Base-by-base conservation (phyloP, 2,113 vertebrate genomes). In the Hypanus sabinus region DNA sequence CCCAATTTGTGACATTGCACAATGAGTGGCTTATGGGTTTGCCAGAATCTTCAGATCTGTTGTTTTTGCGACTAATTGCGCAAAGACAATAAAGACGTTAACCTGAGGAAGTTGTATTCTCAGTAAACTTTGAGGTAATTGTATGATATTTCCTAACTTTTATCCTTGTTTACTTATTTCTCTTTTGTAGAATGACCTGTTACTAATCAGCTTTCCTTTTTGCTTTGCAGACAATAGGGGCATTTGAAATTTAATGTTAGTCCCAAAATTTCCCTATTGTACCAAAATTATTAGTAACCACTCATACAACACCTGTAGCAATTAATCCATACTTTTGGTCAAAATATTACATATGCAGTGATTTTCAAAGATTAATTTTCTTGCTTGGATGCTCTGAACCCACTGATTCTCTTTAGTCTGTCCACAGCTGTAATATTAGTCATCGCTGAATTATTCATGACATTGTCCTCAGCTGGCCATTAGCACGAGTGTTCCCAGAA, bases 391-490 rank as follows among this genome's bases (percentile, higher is more conserved):
- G 33, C 38, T 30, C 70, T 73, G 91, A 46, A 27, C 73, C 70
- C 91, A 46, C 38, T 73, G 91, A 93, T 55, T 73, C 68, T 71
- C 91, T 46, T 65, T 46, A 27, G 68, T 73, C 38, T 93, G 91
- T 93, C 70, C 91, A 93, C 91, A 93, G 91, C 91, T 93, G 91
- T 55, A 93, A 30, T 71, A 93, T 93, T 71, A 93, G 70, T 27
- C 91, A 73, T 73, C 38, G n/a, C 33, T 93, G 91, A 93, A 93
- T 93, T 93, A 93, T 93, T 93, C 91, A 93, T 93, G 71, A 73
- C 68, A 30, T 70, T 93, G 91, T 71, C 91, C 91, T 75, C 91
- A 93, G 91, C 91, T 93, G 91, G 91, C 70, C 91, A 93, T 93
- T 93, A 93, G 91, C 71, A 75, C 68, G 30, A 93, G 68, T 93